These are phyloP conservation scores for Melanotus villosus DNA, from an alignment of 2,888 invertebrate species.

Conservation along the genomic window DNA sequence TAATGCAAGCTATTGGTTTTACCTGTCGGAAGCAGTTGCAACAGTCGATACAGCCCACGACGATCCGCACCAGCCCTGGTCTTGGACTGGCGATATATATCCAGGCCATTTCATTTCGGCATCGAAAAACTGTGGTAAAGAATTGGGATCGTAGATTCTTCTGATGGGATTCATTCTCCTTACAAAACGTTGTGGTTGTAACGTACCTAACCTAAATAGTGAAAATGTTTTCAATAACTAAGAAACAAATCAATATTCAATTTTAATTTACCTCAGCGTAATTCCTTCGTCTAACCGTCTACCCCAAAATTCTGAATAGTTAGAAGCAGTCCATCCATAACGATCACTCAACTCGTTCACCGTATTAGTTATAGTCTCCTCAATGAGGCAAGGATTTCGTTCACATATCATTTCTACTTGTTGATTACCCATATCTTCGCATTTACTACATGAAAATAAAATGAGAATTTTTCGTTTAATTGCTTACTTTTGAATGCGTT, in stretches of 20 bases:
- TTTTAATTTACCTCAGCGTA: constrained; percentile 73
- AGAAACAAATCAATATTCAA: no score
- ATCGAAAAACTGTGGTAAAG: constrained; percentile 83
- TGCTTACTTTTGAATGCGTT: neutral
- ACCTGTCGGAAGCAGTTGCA: constrained; percentile 84
- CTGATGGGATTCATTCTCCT: constrained; percentile 74
- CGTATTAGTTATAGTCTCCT: constrained; percentile 76
- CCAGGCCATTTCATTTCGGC: constrained; percentile 82
- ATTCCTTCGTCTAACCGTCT: constrained; percentile 86
- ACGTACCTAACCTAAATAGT: constrained; percentile 69
- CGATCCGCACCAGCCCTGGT: constrained; percentile 87
- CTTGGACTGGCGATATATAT: constrained; percentile 78
- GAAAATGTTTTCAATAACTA: no score
- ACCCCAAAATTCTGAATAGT: constrained; percentile 89
- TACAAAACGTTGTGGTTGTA: constrained; percentile 70
- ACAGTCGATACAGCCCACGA: constrained; percentile 95
- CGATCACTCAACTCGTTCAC: constrained; percentile 73
- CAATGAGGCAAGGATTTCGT: constrained; percentile 81
- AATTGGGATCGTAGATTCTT: constrained; percentile 72
- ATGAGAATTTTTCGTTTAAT: neutral
- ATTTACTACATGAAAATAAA: constrained; percentile 69
- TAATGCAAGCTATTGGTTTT: constrained; percentile 55
- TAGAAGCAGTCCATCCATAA: constrained; percentile 84
- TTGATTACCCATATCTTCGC: constrained; percentile 63
- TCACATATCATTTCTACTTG: constrained; percentile 76